A percentile compares a stretch with the other conserved stretches of the same genome.
Evolutionary conservation across 1,140 invertebrate species (phyloP).

Genomic region (Venturia canescens): DNA sequence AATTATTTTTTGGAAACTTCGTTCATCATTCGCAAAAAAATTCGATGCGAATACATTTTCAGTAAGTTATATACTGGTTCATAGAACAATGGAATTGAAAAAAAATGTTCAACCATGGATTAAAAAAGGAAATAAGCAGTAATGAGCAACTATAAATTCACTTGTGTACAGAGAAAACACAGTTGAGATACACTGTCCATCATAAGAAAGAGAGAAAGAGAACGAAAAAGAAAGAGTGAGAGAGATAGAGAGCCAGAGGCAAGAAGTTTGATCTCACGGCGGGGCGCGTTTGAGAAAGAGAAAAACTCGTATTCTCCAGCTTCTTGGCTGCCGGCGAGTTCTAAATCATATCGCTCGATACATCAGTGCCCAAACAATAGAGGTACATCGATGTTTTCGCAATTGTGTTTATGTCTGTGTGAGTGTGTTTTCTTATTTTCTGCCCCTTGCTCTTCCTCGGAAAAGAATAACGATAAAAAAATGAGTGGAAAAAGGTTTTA

Average conservation of each 20-base stretch:
- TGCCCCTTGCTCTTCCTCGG: background rate
- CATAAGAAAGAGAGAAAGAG: background rate
- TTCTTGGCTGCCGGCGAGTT: slow-evolving; percentile 29
- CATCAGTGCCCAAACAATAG: slow-evolving; percentile 50
- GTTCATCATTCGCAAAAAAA: too few species aligned
- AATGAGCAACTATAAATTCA: background rate
- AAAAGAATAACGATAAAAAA: slow-evolving; percentile 6
- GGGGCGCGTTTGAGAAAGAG: slow-evolving; percentile 9
- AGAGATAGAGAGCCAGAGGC: background rate
- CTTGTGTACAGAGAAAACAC: background rate
- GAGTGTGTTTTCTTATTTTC: slow-evolving; percentile 16
- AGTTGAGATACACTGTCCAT: slow-evolving; percentile 36
- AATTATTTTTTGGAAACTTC: too few species aligned
- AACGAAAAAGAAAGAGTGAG: background rate
- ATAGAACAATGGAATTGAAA: too few species aligned
- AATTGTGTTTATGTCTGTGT: background rate
- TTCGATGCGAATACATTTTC: too few species aligned
- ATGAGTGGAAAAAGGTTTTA: background rate
- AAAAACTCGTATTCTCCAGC: slow-evolving; percentile 3
- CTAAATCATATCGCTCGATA: slow-evolving; percentile 59
- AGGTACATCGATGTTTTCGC: slow-evolving; percentile 25
- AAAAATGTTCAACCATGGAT: too few species aligned
- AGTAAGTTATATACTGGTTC: too few species aligned
- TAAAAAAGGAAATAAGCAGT: too few species aligned
- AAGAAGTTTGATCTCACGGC: slow-evolving; percentile 5